These are phyloP conservation scores for Eupithecia subfuscata DNA, from an alignment of 2,888 invertebrate species.

Conservation along the genomic window DNA sequence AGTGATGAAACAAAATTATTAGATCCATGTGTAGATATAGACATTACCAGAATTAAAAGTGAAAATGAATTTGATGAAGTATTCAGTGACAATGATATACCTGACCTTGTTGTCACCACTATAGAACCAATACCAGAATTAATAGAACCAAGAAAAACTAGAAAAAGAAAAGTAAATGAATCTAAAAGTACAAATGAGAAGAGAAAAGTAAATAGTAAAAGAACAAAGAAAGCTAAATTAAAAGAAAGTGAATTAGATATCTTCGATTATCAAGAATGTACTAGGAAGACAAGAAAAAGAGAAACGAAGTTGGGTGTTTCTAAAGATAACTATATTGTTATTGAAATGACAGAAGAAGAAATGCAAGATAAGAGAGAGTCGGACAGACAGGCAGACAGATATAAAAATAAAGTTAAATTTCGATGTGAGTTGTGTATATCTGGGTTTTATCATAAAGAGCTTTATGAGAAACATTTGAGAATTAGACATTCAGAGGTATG, in stretches of 20 bases:
- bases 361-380: conserved; percentile 21
- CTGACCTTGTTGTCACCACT: conserved; percentile 10
- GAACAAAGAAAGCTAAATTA: conserved; percentile 9
- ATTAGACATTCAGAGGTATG: conserved; percentile 31
- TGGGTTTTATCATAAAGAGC: conserved; percentile 27
- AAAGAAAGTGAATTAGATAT: background rate
- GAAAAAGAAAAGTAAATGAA: conserved; percentile 8
- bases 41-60: conserved; percentile 17
- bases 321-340: conserved; percentile 31
- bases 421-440: conserved; percentile 28
- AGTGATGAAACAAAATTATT: conserved; percentile 9
- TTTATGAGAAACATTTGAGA: conserved; percentile 28
- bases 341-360: conserved; percentile 28
- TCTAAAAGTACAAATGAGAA: background rate
- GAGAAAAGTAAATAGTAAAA: conserved; percentile 1
- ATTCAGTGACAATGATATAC: conserved; percentile 3
- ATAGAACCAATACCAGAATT: conserved; percentile 7
- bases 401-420: conserved; percentile 29
- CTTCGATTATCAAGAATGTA: background rate
- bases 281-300: background rate
- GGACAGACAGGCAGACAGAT: conserved; percentile 29
- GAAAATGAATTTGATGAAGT: conserved; percentile 19
- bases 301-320: background rate
- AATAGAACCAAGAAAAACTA: background rate
- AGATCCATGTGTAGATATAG: background rate